A percentile compares a stretch with the other conserved stretches of the same genome.
Conservation (phyloP, 1,140 invertebrate species). For the Brachionus angularis region DNA sequence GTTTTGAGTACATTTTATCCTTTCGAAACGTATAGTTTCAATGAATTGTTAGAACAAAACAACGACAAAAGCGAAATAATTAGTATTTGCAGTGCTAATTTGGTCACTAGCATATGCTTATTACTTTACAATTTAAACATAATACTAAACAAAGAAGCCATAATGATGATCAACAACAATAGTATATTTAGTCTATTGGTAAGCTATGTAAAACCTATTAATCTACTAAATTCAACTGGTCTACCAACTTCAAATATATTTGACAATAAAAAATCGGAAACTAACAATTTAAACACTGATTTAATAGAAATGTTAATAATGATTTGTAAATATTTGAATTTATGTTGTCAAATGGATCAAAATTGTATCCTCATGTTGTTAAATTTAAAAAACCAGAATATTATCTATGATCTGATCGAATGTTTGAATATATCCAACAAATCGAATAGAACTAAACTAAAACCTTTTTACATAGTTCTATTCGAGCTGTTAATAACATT, state of each 20-base stretch:
- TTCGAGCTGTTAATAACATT: slow-evolving; percentile 11
- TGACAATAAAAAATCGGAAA: no score
- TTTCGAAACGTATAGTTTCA: background rate
- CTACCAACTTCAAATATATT: no score
- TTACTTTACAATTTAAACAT: slow-evolving; percentile 21
- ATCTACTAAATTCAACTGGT: slow-evolving; percentile 1
- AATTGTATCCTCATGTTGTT: slow-evolving; percentile 30
- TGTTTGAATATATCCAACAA: slow-evolving; percentile 12
- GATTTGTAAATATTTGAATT: slow-evolving; percentile 22
- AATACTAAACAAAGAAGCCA: background rate
- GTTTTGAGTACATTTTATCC: slow-evolving; percentile 31
- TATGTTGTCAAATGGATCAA: slow-evolving; percentile 29
- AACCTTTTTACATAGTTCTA: slow-evolving; percentile 17
- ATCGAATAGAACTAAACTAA: background rate
- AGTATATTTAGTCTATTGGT: slow-evolving; percentile 19
- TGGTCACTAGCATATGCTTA: slow-evolving; percentile 30
- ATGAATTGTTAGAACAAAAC: slow-evolving; percentile 15
- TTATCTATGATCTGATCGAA: slow-evolving; percentile 31
- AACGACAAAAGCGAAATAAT: background rate
- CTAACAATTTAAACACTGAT: background rate
- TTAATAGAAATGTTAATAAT: slow-evolving; percentile 4
- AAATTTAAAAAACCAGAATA: slow-evolving; percentile 1
- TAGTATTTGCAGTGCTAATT: slow-evolving; percentile 8
- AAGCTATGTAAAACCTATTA: slow-evolving; percentile 36
- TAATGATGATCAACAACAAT: slow-evolving; percentile 5